These are phyloP conservation scores for Drosophila jambulina DNA, from an alignment of 1,140 invertebrate genomes.

Conservation along the genomic window DNA sequence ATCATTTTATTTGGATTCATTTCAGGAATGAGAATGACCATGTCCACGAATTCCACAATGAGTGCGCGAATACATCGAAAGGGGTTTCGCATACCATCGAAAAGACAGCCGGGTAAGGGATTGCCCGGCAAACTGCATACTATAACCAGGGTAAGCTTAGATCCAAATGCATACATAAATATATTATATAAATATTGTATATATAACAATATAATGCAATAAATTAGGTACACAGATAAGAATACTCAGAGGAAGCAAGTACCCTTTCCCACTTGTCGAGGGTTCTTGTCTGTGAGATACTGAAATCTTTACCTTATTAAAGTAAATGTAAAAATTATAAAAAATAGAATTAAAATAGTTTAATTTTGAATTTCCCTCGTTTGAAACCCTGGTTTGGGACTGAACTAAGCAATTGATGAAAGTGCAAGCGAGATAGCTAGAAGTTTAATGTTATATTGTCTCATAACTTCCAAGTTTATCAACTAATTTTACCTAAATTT, in stretches of 20 bases:
- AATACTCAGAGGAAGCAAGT: too few species aligned
- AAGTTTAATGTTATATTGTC: not conserved
- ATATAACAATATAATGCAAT: too few species aligned
- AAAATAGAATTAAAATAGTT: not conserved
- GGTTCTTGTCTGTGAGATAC: too few species aligned
- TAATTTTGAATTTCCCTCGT: not conserved
- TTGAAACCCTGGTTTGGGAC: not conserved
- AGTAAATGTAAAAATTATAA: too few species aligned
- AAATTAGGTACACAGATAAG: too few species aligned
- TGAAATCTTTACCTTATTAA: too few species aligned
- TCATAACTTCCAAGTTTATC: not conserved
- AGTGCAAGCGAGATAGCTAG: not conserved
- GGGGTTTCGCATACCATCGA: constrained; percentile 86
- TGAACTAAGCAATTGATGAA: not conserved
- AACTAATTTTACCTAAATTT: not conserved
- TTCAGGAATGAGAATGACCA: constrained; percentile 89
- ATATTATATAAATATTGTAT: not conserved
- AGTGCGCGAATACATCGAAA: constrained; percentile 87
- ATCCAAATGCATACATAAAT: too few species aligned
- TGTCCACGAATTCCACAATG: constrained; percentile 88
- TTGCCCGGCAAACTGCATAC: constrained; percentile 86
- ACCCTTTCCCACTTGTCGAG: too few species aligned
- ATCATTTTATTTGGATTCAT: constrained; percentile 50
- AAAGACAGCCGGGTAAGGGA: constrained; percentile 86
- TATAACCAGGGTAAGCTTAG: constrained; percentile 72